phyloP scores from a whole-genome alignment of 2,797 vertebrate genomes.

The Rhinatrema bivittatum region DNA sequence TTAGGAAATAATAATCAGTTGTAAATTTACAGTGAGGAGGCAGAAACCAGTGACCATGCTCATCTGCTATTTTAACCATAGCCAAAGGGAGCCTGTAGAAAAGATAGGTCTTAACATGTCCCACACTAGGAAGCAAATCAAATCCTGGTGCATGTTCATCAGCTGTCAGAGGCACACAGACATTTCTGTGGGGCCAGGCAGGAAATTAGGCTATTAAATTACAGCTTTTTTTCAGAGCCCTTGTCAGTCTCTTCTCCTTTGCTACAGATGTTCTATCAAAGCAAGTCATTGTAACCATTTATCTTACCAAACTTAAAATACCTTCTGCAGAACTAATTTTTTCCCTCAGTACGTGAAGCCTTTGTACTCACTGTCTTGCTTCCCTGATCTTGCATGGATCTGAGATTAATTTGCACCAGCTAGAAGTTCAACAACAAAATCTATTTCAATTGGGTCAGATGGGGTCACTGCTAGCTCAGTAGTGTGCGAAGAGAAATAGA shows the following conservation, averaged over 20 bases:
- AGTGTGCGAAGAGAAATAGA: conserved; percentile 68
- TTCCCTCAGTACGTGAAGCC: conserved; percentile 41
- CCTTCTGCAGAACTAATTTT: conserved; percentile 58
- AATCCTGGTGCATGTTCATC: conserved; percentile 78
- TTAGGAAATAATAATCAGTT: conserved; percentile 6
- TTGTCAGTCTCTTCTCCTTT: conserved; percentile 63
- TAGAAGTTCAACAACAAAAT: conserved; percentile 82
- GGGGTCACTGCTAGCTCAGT: conserved; percentile 67
- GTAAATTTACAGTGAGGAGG: conserved; percentile 13
- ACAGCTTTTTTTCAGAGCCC: conserved; percentile 67
- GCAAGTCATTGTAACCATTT: conserved; percentile 79
- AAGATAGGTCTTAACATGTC: conserved; percentile 74
- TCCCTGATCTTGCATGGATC: conserved; percentile 67
- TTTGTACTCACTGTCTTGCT: conserved; percentile 58
- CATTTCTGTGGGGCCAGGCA: conserved; percentile 74
- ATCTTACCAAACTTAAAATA: conserved; percentile 80
- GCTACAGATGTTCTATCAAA: conserved; percentile 82
- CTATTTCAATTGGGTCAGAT: conserved; percentile 83
- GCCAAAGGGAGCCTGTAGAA: conserved; percentile 47
- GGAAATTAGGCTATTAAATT: conserved; percentile 96
- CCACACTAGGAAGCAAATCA: conserved; percentile 70
- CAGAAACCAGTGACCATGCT: conserved; percentile 14
- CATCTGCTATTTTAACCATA: conserved; percentile 14
- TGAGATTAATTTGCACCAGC: conserved; percentile 75
- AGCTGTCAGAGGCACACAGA: conserved; percentile 76